Evolutionary conservation across 2,113 vertebrate species (phyloP), one percentile per base, ranked within the genome.

Genomic region (Oplegnathus fasciatus): DNA sequence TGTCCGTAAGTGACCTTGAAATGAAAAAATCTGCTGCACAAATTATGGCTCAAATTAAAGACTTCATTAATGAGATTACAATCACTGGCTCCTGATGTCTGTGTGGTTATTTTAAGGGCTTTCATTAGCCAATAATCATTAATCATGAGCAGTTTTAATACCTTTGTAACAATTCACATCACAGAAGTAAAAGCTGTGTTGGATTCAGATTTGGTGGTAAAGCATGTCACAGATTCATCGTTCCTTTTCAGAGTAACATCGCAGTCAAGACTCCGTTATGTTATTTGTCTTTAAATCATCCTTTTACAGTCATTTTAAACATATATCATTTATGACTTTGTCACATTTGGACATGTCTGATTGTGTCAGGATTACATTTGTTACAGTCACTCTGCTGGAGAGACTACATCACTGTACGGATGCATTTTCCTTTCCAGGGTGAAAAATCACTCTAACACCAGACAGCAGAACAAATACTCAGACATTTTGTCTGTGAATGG

Each of bases 401-500:
- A 4, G 32, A 28, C 18, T 1, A 8, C n/a, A 9, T 5, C 9
- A 58, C 64, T 57, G 28, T 4, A 26, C 8, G 0, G 44, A 40
- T 55, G 34, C n/a, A n/a, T 50, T 62, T 52, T 73, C 46, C 32
- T 75, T 22, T 34, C 30, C 8, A 42, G 40, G 9, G 11, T 67
- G 66, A 72, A 34, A 72, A 67, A 0, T 83, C 37, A 8, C 26
- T 68, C 10, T 10, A 15, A 69, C 66, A 46, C 30, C 58, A 64
- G 26, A 77, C 57, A n/a, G 32, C 55, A 70, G 54, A 77, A 77
- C 26, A 78, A 74, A 54, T 13, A 34, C 34, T 26, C 0, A 11
- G 24, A 73, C 80, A 54, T n/a, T 71, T 30, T 66, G 50, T 87
- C 69, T 80, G 0, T 61, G 71, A 65, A 60, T 66, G 22, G 34